phyloP scores from a whole-genome alignment of 2,888 invertebrate genomes.

The Chymomyza caudatula region DNA sequence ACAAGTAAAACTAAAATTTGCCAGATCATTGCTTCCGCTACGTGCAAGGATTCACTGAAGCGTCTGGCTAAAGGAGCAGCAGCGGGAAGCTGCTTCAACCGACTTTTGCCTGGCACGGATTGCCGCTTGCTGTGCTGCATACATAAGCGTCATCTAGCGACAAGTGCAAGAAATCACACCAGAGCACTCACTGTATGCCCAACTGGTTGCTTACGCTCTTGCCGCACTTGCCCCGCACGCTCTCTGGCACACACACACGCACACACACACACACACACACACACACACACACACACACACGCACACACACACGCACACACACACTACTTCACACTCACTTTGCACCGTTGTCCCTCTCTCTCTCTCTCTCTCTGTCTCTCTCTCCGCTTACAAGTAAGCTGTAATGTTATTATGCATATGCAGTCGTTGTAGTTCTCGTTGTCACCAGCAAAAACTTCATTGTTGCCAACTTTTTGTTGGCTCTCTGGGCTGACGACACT shows the following conservation, averaged over 20 bases:
- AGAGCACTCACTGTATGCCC: background rate
- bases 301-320: too few species aligned
- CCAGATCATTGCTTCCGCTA: conserved; percentile 69
- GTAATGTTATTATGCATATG: conserved; percentile 46
- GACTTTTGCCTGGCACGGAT: conserved; percentile 12
- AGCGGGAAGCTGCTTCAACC: background rate
- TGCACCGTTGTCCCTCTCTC: too few species aligned
- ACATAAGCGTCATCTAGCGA: conserved; percentile 32
- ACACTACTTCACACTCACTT: background rate
- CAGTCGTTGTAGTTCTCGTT: conserved; percentile 35
- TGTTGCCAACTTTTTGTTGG: background rate
- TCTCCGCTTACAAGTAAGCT: conserved; percentile 31
- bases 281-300: too few species aligned
- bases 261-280: too few species aligned
- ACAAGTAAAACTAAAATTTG: conserved; percentile 68
- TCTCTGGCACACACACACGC: too few species aligned
- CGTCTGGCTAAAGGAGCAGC: conserved; percentile 5
- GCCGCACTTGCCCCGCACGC: too few species aligned
- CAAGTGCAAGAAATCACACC: conserved; percentile 9
- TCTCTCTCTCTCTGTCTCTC: background rate
- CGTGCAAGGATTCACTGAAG: conserved; percentile 59
- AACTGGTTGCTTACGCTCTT: background rate
- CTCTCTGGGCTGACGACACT: background rate
- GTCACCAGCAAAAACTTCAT: conserved; percentile 54
- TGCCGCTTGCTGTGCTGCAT: conserved; percentile 41